phyloP scores from a whole-genome alignment of 1,140 invertebrate species.

The Colletes gigas region DNA sequence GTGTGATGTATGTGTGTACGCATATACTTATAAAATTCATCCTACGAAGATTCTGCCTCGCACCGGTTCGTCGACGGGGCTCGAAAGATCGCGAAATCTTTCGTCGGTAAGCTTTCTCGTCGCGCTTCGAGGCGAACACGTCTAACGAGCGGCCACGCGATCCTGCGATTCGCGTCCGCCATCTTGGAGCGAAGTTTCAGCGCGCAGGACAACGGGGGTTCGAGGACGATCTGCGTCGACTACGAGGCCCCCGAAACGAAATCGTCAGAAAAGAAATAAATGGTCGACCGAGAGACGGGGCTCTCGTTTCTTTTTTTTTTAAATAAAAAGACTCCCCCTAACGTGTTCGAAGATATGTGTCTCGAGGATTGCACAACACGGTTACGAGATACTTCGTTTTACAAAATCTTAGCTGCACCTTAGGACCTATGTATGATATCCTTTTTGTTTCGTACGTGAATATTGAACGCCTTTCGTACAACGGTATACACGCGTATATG shows the following conservation, averaged over 20 bases:
- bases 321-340: conserved; percentile 28
- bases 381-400: conserved; percentile 46
- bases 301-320: not conserved
- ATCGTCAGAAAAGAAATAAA: not conserved
- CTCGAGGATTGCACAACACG: conserved; percentile 53
- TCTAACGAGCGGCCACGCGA: not conserved
- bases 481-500: conserved; percentile 18
- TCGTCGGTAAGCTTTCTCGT: not conserved
- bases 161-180: not conserved
- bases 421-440: conserved; percentile 48
- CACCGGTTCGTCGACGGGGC: conserved; percentile 9
- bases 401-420: conserved; percentile 59
- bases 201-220: not conserved
- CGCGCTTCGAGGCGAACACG: not conserved
- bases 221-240: not conserved
- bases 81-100: not conserved
- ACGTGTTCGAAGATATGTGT: conserved; percentile 30
- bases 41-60: conserved; percentile 41
- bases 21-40: conserved; percentile 54
- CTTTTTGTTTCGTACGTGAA: conserved; percentile 39
- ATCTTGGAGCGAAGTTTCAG: not conserved
- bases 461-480: conserved; percentile 58
- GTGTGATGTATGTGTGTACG: not conserved
- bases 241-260: conserved; percentile 4
- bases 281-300: not conserved